These are phyloP conservation scores for Macropodus opercularis DNA, from an alignment of 2,797 vertebrate species.

Conservation along the genomic window DNA sequence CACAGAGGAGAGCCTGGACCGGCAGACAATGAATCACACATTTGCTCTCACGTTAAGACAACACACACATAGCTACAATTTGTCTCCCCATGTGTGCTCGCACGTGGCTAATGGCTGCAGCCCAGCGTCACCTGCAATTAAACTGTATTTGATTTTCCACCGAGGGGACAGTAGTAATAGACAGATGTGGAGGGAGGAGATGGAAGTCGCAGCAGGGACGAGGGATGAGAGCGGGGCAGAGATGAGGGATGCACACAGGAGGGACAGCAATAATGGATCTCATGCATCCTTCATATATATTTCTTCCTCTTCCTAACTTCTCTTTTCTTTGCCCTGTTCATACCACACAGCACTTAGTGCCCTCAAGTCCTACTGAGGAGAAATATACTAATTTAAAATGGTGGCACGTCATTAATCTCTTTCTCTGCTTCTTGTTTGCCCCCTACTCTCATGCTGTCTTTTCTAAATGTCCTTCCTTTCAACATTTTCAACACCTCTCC, in stretches of 20 bases:
- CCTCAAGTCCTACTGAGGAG: slow-evolving; percentile 32
- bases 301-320: slow-evolving; percentile 12
- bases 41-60: slow-evolving; percentile 47
- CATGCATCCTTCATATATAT: slow-evolving; percentile 49
- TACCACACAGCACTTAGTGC: slow-evolving; percentile 16
- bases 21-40: slow-evolving; percentile 48
- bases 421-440: slow-evolving; percentile 12
- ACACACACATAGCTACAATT: slow-evolving; percentile 37
- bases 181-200: slow-evolving; percentile 23
- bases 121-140: slow-evolving; percentile 65
- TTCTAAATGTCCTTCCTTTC: slow-evolving; percentile 1
- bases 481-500: not conserved
- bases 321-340: slow-evolving; percentile 19
- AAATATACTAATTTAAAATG: slow-evolving; percentile 44
- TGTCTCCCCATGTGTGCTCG: slow-evolving; percentile 37
- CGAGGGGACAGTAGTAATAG: slow-evolving; percentile 19
- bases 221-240: slow-evolving; percentile 8
- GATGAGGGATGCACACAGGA: slow-evolving; percentile 25
- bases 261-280: slow-evolving; percentile 43
- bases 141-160: slow-evolving; percentile 55
- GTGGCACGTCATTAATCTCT: slow-evolving; percentile 42
- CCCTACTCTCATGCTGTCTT: slow-evolving; percentile 3
- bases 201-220: slow-evolving; percentile 22
- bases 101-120: slow-evolving; percentile 32
- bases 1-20: slow-evolving; percentile 35